Evolutionary conservation across 1,140 invertebrate species (phyloP).

Genomic region (Holotrichia oblita): DNA sequence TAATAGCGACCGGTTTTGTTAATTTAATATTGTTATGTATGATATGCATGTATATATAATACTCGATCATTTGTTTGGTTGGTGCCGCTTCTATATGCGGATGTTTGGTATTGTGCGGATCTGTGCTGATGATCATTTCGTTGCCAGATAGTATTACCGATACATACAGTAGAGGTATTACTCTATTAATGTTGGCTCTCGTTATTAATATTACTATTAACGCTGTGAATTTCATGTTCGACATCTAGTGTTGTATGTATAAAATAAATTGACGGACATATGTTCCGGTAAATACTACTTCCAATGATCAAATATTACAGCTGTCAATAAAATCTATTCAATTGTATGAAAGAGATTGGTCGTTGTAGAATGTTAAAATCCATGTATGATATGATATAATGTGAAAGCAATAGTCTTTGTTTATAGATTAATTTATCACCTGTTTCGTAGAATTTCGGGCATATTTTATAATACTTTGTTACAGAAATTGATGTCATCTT

Average conservation of each 20-base stretch:
- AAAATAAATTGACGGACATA: not conserved
- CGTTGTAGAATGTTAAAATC: not conserved
- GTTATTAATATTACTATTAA: not conserved
- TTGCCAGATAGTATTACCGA: slow-evolving; percentile 6
- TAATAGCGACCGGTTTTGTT: slow-evolving; percentile 30
- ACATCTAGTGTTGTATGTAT: not conserved
- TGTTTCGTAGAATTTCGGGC: no score
- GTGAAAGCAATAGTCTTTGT: not conserved
- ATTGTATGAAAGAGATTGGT: not conserved
- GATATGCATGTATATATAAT: slow-evolving; percentile 13
- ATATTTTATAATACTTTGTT: no score
- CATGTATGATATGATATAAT: not conserved
- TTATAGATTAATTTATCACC: no score
- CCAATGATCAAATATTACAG: not conserved
- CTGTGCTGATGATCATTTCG: not conserved
- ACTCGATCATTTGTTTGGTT: not conserved
- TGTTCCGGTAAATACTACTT: slow-evolving; percentile 1
- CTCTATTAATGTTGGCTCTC: not conserved
- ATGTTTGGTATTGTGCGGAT: not conserved
- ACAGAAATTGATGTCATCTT: no score
- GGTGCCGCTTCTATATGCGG: not conserved
- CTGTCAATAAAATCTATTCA: not conserved
- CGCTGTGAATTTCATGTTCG: not conserved
- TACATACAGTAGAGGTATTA: not conserved
- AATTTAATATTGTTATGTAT: slow-evolving; percentile 25